Evolutionary conservation across 2,888 invertebrate genomes (phyloP).

Genomic region (Noctua comes): DNA sequence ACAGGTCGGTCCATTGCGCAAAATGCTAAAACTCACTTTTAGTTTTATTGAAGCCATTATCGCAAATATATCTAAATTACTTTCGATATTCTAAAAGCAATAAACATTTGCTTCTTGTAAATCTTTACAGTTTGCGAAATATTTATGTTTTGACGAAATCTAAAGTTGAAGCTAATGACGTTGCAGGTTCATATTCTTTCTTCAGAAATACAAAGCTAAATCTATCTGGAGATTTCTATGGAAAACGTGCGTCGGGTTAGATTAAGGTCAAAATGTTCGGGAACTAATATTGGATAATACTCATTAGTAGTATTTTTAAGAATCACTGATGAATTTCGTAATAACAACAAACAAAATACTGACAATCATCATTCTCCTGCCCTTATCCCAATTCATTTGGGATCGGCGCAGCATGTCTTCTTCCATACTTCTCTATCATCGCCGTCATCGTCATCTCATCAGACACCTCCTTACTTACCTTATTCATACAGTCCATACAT

Average conservation of each 20-base stretch:
- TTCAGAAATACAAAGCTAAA: background rate
- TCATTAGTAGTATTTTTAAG: background rate
- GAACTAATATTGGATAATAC: background rate
- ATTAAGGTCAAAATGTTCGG: background rate
- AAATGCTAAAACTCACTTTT: conserved; percentile 41
- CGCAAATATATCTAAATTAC: conserved; percentile 41
- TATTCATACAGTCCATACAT: no score
- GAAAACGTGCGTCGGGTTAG: background rate
- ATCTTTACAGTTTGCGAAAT: conserved; percentile 43
- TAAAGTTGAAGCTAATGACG: conserved; percentile 2
- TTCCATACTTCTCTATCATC: no score
- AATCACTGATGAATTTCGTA: no score
- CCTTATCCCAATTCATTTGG: no score
- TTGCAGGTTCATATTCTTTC: background rate
- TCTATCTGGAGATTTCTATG: background rate
- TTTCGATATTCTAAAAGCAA: conserved; percentile 32
- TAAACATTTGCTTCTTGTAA: conserved; percentile 43
- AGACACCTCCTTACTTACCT: no score
- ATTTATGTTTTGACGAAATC: conserved; percentile 27
- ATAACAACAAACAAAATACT: background rate
- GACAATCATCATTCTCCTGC: no score
- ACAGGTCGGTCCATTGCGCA: conserved; percentile 34
- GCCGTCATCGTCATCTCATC: no score
- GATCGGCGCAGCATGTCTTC: no score
- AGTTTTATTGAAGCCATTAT: conserved; percentile 53